A percentile compares a stretch with the other conserved stretches of the same genome.
Conservation (phyloP, 2,113 vertebrate genomes). For the Amia ocellicauda region DNA sequence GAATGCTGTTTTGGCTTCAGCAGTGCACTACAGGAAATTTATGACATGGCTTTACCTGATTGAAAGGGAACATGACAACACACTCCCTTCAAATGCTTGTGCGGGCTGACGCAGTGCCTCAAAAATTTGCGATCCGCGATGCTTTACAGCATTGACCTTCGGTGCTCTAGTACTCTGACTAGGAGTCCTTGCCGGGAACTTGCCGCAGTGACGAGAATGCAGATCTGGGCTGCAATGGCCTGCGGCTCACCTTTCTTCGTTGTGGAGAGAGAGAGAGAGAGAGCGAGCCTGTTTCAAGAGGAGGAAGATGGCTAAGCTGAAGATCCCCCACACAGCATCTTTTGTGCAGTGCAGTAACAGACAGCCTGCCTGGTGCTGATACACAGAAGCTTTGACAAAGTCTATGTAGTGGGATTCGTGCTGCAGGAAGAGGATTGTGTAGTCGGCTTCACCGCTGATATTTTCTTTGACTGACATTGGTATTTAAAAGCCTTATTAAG, state of each 20-base stretch:
- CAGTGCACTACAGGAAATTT: not conserved
- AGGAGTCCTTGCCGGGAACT: not conserved
- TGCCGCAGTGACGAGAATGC: conserved; percentile 3
- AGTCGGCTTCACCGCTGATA: too few species aligned
- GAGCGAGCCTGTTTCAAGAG: not conserved
- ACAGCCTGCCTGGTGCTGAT: too few species aligned
- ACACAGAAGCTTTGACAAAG: too few species aligned
- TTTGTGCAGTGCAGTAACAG: too few species aligned
- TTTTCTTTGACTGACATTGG: too few species aligned
- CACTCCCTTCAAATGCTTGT: not conserved
- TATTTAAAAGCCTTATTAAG: too few species aligned
- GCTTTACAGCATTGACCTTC: not conserved
- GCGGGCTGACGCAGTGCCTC: not conserved
- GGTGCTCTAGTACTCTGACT: not conserved
- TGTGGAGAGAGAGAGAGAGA: too few species aligned
- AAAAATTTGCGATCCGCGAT: not conserved
- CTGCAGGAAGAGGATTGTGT: too few species aligned
- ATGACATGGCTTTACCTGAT: not conserved
- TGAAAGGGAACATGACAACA: not conserved
- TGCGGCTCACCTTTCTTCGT: not conserved
- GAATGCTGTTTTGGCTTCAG: too few species aligned
- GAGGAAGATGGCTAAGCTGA: not conserved
- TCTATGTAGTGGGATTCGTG: too few species aligned
- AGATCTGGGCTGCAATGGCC: not conserved
- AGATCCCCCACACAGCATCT: not conserved